Evolutionary conservation across 1,140 invertebrate species (phyloP).

Genomic region (Medauroidea extradentata): DNA sequence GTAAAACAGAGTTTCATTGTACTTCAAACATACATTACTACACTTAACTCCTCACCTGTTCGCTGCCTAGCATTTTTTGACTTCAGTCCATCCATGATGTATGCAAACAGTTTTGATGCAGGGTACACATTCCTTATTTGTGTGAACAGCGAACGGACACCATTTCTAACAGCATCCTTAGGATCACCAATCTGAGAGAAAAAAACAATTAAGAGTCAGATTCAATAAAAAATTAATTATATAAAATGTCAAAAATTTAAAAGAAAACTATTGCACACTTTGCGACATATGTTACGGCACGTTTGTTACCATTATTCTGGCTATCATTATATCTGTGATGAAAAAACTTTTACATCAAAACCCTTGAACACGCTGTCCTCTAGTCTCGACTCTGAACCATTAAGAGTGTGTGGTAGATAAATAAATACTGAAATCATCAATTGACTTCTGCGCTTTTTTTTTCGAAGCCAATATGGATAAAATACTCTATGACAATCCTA

Average conservation of each 20-base stretch:
- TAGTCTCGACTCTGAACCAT: no score
- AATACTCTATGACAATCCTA: no score
- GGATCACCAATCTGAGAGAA: conserved; percentile 81
- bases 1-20: background rate
- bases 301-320: no score
- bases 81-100: conserved; percentile 91
- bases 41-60: conserved; percentile 54
- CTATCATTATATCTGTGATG: no score
- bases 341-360: no score
- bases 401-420: no score
- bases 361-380: no score
- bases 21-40: background rate
- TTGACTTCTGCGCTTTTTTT: no score
- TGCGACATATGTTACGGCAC: no score
- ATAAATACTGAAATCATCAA: no score
- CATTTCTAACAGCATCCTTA: conserved; percentile 89
- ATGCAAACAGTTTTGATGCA: conserved; percentile 82
- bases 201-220: conserved; percentile 5
- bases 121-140: conserved; percentile 83
- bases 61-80: conserved; percentile 95
- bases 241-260: background rate
- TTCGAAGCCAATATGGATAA: no score
- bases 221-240: background rate
- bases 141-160: conserved; percentile 80
- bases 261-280: no score